Conservation (phyloP, 2,888 invertebrate species). For the Caenorhabditis drosophilae region DNA sequence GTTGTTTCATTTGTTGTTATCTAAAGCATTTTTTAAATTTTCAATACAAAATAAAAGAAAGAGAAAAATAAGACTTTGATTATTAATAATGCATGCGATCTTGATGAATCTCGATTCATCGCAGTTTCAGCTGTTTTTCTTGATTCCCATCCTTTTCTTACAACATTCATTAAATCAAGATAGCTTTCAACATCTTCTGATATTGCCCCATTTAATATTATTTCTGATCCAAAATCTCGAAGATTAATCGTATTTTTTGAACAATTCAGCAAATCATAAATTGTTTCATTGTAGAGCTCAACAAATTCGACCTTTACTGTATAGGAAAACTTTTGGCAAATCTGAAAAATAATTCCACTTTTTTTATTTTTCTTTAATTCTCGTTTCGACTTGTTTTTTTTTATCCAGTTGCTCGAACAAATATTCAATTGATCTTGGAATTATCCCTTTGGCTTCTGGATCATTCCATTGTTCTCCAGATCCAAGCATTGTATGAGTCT, state of each 20-base stretch:
- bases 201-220: slow-evolving; percentile 12
- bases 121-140: slow-evolving; percentile 70
- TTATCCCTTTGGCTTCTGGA: slow-evolving; percentile 69
- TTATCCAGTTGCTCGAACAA: no score
- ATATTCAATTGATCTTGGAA: slow-evolving; percentile 70
- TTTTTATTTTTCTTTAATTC: no score
- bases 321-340: slow-evolving; percentile 68
- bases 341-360: no score
- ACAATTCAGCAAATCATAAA: slow-evolving; percentile 70
- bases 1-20: slow-evolving; percentile 68
- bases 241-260: slow-evolving; percentile 15
- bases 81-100: slow-evolving; percentile 71
- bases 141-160: slow-evolving; percentile 68
- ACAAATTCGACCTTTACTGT: slow-evolving; percentile 70
- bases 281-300: slow-evolving; percentile 71
- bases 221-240: slow-evolving; percentile 24
- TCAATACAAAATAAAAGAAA: no score
- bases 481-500: slow-evolving; percentile 72
- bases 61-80: slow-evolving; percentile 66
- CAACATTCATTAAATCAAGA: slow-evolving; percentile 22
- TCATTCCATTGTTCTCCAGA: slow-evolving; percentile 48
- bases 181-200: slow-evolving; percentile 14
- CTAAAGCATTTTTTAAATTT: neutral
- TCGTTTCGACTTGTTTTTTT: no score
- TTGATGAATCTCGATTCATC: slow-evolving; percentile 71